These are phyloP conservation scores for zebrafish (Danio rerio) DNA, from an alignment of 2,113 vertebrate genomes.

Conservation along the genomic window DNA sequence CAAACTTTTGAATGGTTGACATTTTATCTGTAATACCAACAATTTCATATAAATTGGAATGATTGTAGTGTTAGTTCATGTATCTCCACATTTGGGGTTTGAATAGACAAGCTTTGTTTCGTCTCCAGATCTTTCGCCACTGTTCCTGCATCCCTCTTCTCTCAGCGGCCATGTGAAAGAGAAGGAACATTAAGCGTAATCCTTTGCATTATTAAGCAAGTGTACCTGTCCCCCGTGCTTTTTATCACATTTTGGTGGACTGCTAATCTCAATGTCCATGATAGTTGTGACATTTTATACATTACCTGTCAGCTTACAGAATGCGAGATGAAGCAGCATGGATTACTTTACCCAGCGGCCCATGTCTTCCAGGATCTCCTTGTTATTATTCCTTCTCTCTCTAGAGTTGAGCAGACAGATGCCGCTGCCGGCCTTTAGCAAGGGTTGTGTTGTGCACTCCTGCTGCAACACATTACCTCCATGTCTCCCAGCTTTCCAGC, in stretches of 20 bases:
- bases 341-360: background rate
- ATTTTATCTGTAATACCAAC: too few species aligned
- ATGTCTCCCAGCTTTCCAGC: constrained; percentile 29
- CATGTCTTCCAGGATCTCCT: constrained; percentile 27
- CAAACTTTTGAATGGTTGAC: too few species aligned
- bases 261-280: background rate
- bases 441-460: constrained; percentile 26
- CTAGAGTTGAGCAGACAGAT: background rate
- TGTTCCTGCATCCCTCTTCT: background rate
- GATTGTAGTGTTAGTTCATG: background rate
- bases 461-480: constrained; percentile 18
- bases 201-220: constrained; percentile 6
- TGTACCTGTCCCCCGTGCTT: background rate
- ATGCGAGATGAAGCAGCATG: background rate
- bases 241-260: constrained; percentile 6
- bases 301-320: background rate
- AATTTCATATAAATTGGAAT: too few species aligned
- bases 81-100: background rate
- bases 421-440: constrained; percentile 10
- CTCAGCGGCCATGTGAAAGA: background rate
- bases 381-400: constrained; percentile 26
- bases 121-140: background rate
- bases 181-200: background rate
- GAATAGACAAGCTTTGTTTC: constrained; percentile 1
- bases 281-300: background rate